Evolutionary conservation across 2,113 vertebrate species (phyloP).

Genomic region (Microcebus tavaratra): DNA sequence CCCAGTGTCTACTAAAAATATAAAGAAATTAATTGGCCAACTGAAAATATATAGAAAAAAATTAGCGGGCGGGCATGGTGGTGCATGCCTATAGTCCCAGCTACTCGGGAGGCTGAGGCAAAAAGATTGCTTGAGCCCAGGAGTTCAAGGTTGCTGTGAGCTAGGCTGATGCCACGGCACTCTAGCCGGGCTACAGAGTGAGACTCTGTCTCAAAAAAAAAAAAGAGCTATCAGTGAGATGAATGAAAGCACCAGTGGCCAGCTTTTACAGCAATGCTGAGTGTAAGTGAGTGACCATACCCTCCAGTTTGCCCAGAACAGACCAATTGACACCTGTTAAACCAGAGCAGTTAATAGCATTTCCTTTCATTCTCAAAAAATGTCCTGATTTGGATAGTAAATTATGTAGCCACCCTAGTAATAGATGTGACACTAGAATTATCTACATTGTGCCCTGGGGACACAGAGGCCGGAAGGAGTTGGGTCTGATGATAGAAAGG

Average conservation of each 20-base stretch:
- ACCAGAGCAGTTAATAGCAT: background rate
- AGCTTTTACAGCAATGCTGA: background rate
- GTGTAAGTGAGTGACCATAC: background rate
- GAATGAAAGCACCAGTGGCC: background rate
- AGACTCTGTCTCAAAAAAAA: no score
- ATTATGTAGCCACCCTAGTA: background rate
- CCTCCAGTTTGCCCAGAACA: background rate
- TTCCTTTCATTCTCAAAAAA: slow-evolving; percentile 35
- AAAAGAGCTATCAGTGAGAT: background rate
- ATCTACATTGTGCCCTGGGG: background rate
- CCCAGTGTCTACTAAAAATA: no score
- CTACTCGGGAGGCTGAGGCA: no score
- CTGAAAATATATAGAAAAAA: no score
- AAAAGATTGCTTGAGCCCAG: no score
- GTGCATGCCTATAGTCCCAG: no score
- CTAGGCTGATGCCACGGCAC: no score
- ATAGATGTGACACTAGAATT: background rate
- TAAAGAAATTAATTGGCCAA: no score
- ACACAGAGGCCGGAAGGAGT: background rate
- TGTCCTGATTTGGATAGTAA: background rate
- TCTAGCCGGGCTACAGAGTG: no score
- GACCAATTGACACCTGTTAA: background rate
- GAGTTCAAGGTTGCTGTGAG: no score
- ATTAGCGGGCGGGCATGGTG: no score
- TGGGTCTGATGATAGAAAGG: background rate